A percentile compares a stretch with the other conserved stretches of the same genome.
Evolutionary conservation across 2,113 vertebrate genomes (phyloP).

Genomic region (Morone saxatilis): DNA sequence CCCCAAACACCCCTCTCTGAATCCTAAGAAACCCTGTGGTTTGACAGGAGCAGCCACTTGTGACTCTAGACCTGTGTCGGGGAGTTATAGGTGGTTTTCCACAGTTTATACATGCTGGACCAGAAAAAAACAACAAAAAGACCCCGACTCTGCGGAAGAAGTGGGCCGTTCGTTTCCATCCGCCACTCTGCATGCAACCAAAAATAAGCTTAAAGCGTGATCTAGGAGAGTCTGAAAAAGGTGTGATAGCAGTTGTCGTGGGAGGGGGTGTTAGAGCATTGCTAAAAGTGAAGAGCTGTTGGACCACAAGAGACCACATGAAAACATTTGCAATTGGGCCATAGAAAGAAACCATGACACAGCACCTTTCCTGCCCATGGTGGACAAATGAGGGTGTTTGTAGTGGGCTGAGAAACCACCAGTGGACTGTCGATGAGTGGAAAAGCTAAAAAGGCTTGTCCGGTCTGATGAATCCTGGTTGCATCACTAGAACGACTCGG

Average conservation of each 20-base stretch:
- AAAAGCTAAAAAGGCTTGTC: background rate
- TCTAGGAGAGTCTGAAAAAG: background rate
- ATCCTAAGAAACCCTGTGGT: conserved; percentile 13
- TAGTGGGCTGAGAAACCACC: background rate
- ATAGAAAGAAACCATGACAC: background rate
- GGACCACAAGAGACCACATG: background rate
- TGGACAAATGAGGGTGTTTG: background rate
- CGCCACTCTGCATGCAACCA: background rate
- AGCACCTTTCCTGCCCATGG: background rate
- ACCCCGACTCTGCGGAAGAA: background rate
- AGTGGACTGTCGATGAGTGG: background rate
- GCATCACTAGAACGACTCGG: background rate
- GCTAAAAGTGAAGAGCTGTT: background rate
- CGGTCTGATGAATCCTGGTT: background rate
- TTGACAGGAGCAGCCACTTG: conserved; percentile 22
- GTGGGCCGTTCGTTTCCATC: background rate
- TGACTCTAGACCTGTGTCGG: conserved; percentile 33
- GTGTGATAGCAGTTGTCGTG: background rate
- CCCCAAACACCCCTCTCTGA: background rate
- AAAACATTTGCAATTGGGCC: background rate
- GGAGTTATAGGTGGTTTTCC: conserved; percentile 61
- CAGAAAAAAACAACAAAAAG: conserved; percentile 10
- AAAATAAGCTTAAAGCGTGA: background rate
- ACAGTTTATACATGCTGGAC: background rate
- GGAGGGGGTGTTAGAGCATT: background rate